These are phyloP conservation scores for Hydrotaea diabolus DNA, from an alignment of 2,888 invertebrate species.

Conservation along the genomic window DNA sequence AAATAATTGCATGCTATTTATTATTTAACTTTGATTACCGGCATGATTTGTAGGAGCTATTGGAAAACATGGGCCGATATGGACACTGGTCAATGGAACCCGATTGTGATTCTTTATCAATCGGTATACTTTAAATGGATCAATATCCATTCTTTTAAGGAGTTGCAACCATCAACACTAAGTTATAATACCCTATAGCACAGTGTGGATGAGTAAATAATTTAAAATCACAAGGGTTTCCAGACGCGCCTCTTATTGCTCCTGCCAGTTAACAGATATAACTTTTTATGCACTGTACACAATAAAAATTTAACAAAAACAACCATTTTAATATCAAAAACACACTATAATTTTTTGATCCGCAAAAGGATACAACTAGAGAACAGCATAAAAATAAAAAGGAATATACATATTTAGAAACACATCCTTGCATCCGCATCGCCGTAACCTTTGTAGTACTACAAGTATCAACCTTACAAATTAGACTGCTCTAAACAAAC, in stretches of 20 bases:
- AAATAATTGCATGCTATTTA: too few species aligned
- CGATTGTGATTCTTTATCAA: too few species aligned
- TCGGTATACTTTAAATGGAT: too few species aligned
- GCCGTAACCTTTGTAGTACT: constrained; percentile 15
- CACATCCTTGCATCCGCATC: neutral
- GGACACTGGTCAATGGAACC: too few species aligned
- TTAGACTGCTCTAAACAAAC: constrained; percentile 50
- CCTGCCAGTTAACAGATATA: neutral
- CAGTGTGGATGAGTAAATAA: too few species aligned
- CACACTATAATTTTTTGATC: constrained; percentile 15
- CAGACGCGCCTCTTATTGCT: neutral
- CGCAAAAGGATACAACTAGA: neutral
- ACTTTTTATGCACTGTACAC: neutral
- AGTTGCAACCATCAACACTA: too few species aligned
- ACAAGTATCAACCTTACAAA: constrained; percentile 52
- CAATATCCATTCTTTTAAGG: too few species aligned
- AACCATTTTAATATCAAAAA: constrained; percentile 52
- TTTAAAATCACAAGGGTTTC: too few species aligned
- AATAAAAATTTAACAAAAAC: neutral
- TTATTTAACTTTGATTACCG: too few species aligned
- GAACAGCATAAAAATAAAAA: neutral
- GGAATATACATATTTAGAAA: constrained; percentile 5
- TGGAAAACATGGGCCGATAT: too few species aligned
- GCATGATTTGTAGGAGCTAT: too few species aligned
- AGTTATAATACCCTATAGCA: too few species aligned